These are phyloP conservation scores for Otis tarda DNA, from an alignment of 2,113 vertebrate genomes.

Conservation along the genomic window DNA sequence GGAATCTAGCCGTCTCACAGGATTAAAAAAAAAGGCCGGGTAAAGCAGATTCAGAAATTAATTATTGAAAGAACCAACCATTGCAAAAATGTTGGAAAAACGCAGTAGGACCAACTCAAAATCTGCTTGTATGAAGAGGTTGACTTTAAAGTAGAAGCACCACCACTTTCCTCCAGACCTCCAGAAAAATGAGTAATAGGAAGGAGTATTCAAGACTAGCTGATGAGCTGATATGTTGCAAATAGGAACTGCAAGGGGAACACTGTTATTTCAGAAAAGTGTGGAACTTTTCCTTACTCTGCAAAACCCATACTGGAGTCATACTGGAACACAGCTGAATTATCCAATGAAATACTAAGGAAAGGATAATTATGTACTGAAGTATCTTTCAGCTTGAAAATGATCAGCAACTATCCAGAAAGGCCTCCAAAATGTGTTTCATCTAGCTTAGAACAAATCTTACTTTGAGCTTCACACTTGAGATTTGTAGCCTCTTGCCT, in stretches of 20 bases:
- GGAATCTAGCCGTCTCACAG: neutral
- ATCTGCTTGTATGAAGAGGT: neutral
- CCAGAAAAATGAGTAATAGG: neutral
- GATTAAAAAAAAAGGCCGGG: neutral
- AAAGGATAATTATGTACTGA: neutral
- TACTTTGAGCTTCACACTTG: neutral
- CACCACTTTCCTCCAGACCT: neutral
- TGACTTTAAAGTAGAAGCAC: neutral
- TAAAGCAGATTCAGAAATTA: neutral
- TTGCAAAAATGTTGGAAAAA: neutral
- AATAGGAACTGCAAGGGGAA: neutral
- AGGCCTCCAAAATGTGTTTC: neutral
- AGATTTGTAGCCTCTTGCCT: neutral
- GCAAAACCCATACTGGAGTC: neutral
- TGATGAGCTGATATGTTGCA: neutral
- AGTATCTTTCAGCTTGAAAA: neutral
- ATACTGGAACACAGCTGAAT: neutral
- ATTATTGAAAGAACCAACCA: neutral
- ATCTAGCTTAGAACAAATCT: neutral
- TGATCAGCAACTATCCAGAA: neutral
- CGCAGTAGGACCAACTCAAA: neutral
- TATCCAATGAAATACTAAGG: neutral
- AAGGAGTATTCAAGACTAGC: neutral
- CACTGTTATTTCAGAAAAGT: neutral
- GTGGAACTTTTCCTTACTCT: neutral